Evolutionary conservation across 2,888 invertebrate genomes (phyloP), one percentile per base, ranked within the genome.

Genomic region (Lasioglossum malachurum): DNA sequence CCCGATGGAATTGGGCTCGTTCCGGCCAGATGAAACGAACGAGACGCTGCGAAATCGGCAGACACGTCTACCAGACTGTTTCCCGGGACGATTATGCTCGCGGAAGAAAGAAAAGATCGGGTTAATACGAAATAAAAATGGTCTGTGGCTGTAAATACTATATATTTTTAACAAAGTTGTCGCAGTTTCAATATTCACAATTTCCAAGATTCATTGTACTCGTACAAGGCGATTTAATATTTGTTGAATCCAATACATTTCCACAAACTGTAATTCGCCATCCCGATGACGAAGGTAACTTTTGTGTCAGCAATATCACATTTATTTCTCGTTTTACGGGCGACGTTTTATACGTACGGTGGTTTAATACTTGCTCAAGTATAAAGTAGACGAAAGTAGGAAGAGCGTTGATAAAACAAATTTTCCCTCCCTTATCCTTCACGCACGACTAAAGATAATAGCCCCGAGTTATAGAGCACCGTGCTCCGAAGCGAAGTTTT

Each of bases 1-100:
- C 74, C 72, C 38, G 67, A 78, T 74, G 83, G 75, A 90, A 88
- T 89, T 87, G 83, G 78, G 73, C 67, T 74, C 27, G 75, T 67
- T 75, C 44, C 46, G 53, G 46, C 78, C 71, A 82, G 87, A 89
- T 87, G 86, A 89, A 91, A 90, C 80, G 87, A 89, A 91, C 87
- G 89, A 86, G 84, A 82, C 75, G 83, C 74, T 53, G 83, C 80
- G 83, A 87, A 87, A 87, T 87, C 85, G 83, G 80, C 84, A 78
- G 84, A 87, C 85, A 83, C 86, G 90, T 91, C 92, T 92, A 93
- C 93, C 92, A 92, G 90, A 93, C 93, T 91, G 91, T 89, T 75
- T 64, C 82, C 82, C 71, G 74, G 83, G 88, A 90, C 89, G 90
- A 92, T 92, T 93, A 93, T 93, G 92, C 88, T 93, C 91, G 49